Conservation (phyloP, 2,113 vertebrate genomes). For the Danio rerio region GRCz12tu NC_133179.1:18752001-18752500, state of each 20-base stretch:
- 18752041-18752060: background rate
- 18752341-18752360: background rate
- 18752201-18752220: background rate
- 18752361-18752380: background rate
- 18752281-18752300: background rate
- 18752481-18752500: background rate
- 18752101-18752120: background rate
- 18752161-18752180: background rate
- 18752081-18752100: background rate
- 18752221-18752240: conserved; percentile 7
- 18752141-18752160: background rate
- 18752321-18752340: background rate
- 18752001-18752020: no score
- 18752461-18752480: background rate
- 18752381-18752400: background rate
- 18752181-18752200: background rate
- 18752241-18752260: background rate
- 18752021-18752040: no score
- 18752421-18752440: background rate
- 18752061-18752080: background rate
- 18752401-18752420: background rate
- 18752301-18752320: background rate
- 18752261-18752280: background rate
- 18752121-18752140: background rate
- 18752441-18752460: background rate